Percentiles rank a stretch among this genome's conserved stretches.
phyloP scores from a whole-genome alignment of 2,797 vertebrate genomes.

The Lepilemur ruficaudatus region DNA sequence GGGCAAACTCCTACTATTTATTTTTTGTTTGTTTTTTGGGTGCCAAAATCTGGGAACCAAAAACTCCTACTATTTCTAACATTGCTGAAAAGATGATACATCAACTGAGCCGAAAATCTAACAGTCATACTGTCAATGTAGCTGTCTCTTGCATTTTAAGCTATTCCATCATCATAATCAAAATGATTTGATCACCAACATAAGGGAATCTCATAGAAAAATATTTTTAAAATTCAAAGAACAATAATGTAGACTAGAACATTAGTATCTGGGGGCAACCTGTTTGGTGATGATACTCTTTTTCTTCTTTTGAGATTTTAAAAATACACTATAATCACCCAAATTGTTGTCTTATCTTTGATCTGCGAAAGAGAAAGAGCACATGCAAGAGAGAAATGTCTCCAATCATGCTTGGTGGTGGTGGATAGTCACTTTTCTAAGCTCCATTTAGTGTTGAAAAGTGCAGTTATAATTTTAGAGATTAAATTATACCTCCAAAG shows the following conservation, averaged over 20 bases:
- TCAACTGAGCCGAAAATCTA: neutral
- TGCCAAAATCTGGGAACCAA: too few relatives aligned
- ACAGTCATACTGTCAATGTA: neutral
- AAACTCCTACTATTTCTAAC: neutral
- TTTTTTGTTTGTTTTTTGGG: too few relatives aligned
- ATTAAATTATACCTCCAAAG: neutral
- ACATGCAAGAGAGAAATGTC: neutral
- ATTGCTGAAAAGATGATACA: neutral
- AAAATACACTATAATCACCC: neutral
- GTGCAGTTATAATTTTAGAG: neutral
- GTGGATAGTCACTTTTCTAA: neutral
- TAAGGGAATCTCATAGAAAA: neutral
- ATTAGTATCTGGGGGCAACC: neutral
- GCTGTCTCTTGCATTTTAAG: neutral
- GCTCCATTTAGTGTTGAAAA: neutral
- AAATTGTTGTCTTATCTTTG: neutral
- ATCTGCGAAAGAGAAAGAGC: neutral
- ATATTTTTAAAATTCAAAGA: neutral
- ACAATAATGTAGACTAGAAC: neutral
- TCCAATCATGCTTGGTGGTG: neutral
- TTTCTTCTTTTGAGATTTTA: neutral
- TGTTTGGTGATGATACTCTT: neutral
- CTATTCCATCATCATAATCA: neutral
- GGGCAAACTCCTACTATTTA: neutral
- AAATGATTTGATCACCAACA: neutral